Conservation (phyloP, 53 echinoderm and acorn worm genomes). For the Luidia sarsii region DNA sequence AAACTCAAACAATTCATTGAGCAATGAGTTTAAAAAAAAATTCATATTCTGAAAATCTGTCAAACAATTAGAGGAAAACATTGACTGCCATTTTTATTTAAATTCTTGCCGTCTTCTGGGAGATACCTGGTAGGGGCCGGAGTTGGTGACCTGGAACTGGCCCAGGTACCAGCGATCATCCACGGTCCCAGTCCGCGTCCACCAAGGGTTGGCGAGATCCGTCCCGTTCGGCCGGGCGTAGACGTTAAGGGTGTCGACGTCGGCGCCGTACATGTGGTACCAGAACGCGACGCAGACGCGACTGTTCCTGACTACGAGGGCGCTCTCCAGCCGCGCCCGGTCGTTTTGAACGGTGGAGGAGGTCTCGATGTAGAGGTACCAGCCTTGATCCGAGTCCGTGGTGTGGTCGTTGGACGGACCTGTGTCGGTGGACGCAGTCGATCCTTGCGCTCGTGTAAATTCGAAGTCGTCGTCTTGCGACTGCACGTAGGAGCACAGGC, state of each 20-base stretch:
- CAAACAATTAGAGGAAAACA: too few species aligned
- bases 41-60: too few species aligned
- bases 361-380: slow-evolving; percentile 56
- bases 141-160: slow-evolving; percentile 32
- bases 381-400: slow-evolving; percentile 61
- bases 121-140: slow-evolving; percentile 15
- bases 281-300: slow-evolving; percentile 57
- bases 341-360: slow-evolving; percentile 42
- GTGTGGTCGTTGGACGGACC: slow-evolving; percentile 83
- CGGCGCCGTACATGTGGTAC: slow-evolving; percentile 70
- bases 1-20: too few species aligned
- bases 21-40: too few species aligned
- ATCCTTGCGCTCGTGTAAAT: slow-evolving; percentile 68
- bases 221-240: slow-evolving; percentile 24
- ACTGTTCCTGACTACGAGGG: neutral
- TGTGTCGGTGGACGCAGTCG: slow-evolving; percentile 64
- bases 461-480: slow-evolving; percentile 65
- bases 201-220: neutral
- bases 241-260: slow-evolving; percentile 57
- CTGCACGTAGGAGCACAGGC: slow-evolving; percentile 74
- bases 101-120: too few species aligned
- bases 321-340: slow-evolving; percentile 47
- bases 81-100: too few species aligned
- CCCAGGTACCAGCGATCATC: slow-evolving; percentile 48
- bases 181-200: slow-evolving; percentile 29